phyloP scores from a whole-genome alignment of 2,797 vertebrate species.

The Gymnodraco acuticeps region DNA sequence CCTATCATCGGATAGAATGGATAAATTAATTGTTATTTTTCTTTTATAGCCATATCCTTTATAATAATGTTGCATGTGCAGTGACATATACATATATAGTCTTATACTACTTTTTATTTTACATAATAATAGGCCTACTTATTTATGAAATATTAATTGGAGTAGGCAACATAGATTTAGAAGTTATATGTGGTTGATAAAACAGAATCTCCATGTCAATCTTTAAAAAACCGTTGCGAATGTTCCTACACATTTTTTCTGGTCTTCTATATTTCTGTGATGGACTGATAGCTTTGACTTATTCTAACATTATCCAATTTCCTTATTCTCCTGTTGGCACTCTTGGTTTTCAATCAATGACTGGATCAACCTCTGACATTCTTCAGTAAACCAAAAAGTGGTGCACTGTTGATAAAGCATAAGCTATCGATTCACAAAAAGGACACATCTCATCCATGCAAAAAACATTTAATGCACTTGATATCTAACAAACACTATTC shows the following conservation, averaged over 20 bases:
- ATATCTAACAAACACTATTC: constrained; percentile 64
- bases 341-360: neutral
- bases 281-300: constrained; percentile 3
- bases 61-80: neutral
- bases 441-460: constrained; percentile 59
- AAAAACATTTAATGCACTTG: constrained; percentile 69
- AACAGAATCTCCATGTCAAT: neutral
- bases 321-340: neutral
- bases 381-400: neutral
- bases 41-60: neutral
- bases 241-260: neutral
- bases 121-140: neutral
- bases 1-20: no score
- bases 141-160: neutral
- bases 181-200: neutral
- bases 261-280: neutral
- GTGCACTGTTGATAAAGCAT: neutral
- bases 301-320: neutral
- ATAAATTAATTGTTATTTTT: no score
- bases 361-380: neutral
- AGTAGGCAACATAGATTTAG: neutral
- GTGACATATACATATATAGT: no score
- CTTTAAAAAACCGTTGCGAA: neutral
- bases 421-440: constrained; percentile 20
- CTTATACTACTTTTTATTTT: no score